Base-by-base conservation (phyloP, 37 sponge, comb jelly and placozoan species). In the Axinella damicornis region DNA sequence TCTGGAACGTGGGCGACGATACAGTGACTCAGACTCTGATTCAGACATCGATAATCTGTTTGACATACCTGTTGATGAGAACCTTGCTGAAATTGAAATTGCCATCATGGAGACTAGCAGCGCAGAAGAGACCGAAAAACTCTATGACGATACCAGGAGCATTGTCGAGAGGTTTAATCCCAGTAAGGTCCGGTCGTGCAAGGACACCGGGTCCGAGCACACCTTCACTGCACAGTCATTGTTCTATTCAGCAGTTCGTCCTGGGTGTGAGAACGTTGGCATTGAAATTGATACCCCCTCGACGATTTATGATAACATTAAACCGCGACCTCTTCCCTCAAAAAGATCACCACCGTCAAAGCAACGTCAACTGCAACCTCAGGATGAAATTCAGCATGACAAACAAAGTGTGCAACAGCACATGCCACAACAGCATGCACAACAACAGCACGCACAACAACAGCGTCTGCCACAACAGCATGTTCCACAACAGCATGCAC, bases 101-200 rank as follows among this genome's bases (percentile, higher is more conserved):
- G 68, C 68, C 11, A 11, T 67, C 1, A 36, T 74, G 22, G 33
- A 9, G 24, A 2, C 54, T 2, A n/a, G 9, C 19, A 35, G 5
- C 5, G 36, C 27, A n/a, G 38, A 38, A 19, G 54, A 80, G 31
- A 80, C 80, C 5, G 80, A 80, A 15, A 21, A 65, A 12, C 69
- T 80, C 18, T 80, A 80, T 56, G 80, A 80, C 35, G 69, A 66
- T 54, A 80, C 80, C 9, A 34, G 65, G 36, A 41, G n/a, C 6
- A 24, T 80, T 21, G 25, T 52, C 53, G 80, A 68, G 24, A 80
- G 53, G 34, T 80, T 57, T 31, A 65, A 80, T 24, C 80, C 80
- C 0, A 68, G 55, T 16, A 66, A 30, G 36, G 55, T 79, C 14
- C 55, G 22, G 28, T 25, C 69, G 19, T 19, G n/a, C 2, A 28